Conservation (phyloP, 2,797 vertebrate genomes). For the Pipistrellus nathusii region DNA sequence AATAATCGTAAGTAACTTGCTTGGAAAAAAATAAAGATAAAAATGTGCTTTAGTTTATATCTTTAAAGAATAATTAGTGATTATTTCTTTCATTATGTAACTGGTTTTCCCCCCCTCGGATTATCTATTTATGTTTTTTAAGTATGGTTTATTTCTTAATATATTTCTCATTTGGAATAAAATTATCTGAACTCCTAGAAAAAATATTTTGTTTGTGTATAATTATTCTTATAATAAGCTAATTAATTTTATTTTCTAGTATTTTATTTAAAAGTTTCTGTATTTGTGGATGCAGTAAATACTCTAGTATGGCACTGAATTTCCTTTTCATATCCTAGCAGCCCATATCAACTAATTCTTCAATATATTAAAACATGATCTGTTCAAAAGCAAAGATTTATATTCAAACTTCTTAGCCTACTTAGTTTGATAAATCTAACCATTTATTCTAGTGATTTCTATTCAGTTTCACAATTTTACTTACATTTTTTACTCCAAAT, state of each 20-base stretch:
- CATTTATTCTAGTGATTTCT: background rate
- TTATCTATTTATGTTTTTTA: background rate
- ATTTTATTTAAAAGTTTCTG: background rate
- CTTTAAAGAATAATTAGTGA: background rate
- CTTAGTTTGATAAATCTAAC: background rate
- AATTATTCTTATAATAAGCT: conserved; percentile 25
- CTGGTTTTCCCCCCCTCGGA: background rate
- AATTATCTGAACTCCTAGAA: background rate
- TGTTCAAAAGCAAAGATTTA: background rate
- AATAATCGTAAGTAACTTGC: background rate
- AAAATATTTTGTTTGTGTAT: background rate
- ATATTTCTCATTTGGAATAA: conserved; percentile 36
- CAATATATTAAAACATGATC: background rate
- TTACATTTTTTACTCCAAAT: conserved; percentile 3
- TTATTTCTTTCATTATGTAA: conserved; percentile 26
- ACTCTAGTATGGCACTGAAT: background rate
- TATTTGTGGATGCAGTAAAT: background rate
- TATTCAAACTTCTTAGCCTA: background rate
- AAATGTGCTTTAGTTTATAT: background rate
- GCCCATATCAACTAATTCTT: background rate
- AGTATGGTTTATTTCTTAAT: conserved; percentile 11
- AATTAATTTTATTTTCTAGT: background rate
- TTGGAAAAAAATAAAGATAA: background rate
- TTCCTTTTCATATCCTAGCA: background rate
- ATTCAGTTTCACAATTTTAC: background rate